Evolutionary conservation across 2,113 vertebrate species (phyloP).

Genomic region (Labeo catla): DNA sequence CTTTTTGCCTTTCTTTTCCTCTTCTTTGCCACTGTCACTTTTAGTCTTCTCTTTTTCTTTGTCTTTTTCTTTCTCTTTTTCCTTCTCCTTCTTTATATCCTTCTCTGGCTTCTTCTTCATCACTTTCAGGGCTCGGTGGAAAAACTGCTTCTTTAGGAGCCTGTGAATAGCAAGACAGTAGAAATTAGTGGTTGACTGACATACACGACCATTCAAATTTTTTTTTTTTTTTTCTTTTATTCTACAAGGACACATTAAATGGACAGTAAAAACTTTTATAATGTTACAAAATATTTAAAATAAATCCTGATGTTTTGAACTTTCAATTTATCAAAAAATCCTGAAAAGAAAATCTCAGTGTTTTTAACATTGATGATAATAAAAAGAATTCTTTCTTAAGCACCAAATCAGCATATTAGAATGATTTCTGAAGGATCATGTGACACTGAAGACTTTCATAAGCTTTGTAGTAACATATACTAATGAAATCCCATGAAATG

Average conservation of each 20-base stretch:
- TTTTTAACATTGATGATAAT: no score
- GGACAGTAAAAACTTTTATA: no score
- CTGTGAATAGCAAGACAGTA: conserved; percentile 65
- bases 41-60: conserved; percentile 86
- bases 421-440: no score
- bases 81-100: conserved; percentile 87
- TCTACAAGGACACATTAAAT: no score
- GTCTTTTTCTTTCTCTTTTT: conserved; percentile 69
- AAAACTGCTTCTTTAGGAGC: conserved; percentile 97
- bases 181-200: background rate
- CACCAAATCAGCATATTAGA: no score
- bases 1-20: conserved; percentile 88
- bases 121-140: conserved; percentile 95
- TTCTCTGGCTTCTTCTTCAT: conserved; percentile 98
- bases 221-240: background rate
- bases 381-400: no score
- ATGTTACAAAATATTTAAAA: background rate
- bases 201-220: background rate
- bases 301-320: background rate
- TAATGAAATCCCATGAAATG: background rate
- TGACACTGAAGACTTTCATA: no score
- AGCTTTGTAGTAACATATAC: no score
- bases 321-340: background rate
- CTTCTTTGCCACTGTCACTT: conserved; percentile 69
- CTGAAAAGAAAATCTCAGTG: background rate